Conservation (phyloP, 1,140 invertebrate species). For the Papilio aristodemus region DNA sequence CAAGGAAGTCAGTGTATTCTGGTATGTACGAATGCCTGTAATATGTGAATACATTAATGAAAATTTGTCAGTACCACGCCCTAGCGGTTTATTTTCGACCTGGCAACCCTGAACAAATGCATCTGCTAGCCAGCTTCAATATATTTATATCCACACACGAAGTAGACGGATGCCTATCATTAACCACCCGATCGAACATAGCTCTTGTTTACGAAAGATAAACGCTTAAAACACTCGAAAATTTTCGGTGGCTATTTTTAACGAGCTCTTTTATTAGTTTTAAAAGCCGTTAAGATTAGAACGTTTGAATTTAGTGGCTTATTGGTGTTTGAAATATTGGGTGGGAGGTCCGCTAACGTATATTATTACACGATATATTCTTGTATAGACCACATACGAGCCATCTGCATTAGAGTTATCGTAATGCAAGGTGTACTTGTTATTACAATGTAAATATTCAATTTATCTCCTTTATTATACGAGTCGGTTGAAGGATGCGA, state of each 20-base stretch:
- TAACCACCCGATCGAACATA: constrained; percentile 49
- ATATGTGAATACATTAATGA: background rate
- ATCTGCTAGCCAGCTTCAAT: constrained; percentile 51
- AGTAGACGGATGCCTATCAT: constrained; percentile 72
- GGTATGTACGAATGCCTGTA: background rate
- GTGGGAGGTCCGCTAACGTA: constrained; percentile 60
- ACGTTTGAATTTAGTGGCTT: constrained; percentile 64
- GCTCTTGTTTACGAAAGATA: constrained; percentile 73
- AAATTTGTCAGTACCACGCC: constrained; percentile 4
- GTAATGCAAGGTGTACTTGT: constrained; percentile 30
- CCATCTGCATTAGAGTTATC: constrained; percentile 15
- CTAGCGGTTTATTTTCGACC: constrained; percentile 26
- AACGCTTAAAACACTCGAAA: constrained; percentile 60
- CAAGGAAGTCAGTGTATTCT: too few relatives aligned
- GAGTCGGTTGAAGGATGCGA: constrained; percentile 12
- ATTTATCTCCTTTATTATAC: constrained; percentile 19
- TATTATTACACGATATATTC: too few relatives aligned
- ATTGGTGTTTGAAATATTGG: constrained; percentile 74
- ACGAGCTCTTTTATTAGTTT: constrained; percentile 78
- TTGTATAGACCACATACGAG: constrained; percentile 16
- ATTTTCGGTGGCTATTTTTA: constrained; percentile 78
- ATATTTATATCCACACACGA: constrained; percentile 61
- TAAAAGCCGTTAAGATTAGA: constrained; percentile 79
- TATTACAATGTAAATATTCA: constrained; percentile 17
- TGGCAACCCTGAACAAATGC: constrained; percentile 48